These are phyloP conservation scores for Dasyprocta punctata DNA, from an alignment of 2,113 vertebrate species.

Conservation along the genomic window DNA sequence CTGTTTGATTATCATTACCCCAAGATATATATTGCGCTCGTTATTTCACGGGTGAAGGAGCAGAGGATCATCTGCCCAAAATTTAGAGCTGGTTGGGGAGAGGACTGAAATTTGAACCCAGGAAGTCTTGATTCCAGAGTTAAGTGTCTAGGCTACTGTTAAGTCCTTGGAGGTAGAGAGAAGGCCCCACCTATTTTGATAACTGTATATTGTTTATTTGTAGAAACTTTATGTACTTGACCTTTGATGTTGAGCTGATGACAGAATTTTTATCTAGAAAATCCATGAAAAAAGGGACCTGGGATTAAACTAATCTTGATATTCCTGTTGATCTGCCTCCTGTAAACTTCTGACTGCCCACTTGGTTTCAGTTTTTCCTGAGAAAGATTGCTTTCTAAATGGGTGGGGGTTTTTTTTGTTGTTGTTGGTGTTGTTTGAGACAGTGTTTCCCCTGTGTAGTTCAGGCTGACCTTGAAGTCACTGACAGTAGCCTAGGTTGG, in stretches of 20 bases:
- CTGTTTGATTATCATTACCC: slow-evolving; percentile 24
- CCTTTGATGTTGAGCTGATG: background rate
- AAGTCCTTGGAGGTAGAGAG: background rate
- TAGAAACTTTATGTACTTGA: slow-evolving; percentile 28
- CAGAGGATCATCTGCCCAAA: background rate
- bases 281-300: background rate
- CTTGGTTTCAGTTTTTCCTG: slow-evolving; percentile 10
- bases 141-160: background rate
- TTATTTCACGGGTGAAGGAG: slow-evolving; percentile 12
- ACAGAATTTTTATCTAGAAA: slow-evolving; percentile 31
- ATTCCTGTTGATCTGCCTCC: background rate
- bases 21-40: background rate
- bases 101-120: background rate
- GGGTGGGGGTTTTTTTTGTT: background rate
- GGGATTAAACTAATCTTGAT: slow-evolving; percentile 23
- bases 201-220: background rate
- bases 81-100: background rate
- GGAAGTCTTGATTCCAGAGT: background rate
- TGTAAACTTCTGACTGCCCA: background rate
- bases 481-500: background rate
- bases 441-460: too few relatives aligned
- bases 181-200: background rate
- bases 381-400: slow-evolving; percentile 23
- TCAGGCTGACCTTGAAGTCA: background rate
- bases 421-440: too few relatives aligned